phyloP scores from a whole-genome alignment of 2,797 vertebrate genomes.

The Knipowitschia caucasica region DNA sequence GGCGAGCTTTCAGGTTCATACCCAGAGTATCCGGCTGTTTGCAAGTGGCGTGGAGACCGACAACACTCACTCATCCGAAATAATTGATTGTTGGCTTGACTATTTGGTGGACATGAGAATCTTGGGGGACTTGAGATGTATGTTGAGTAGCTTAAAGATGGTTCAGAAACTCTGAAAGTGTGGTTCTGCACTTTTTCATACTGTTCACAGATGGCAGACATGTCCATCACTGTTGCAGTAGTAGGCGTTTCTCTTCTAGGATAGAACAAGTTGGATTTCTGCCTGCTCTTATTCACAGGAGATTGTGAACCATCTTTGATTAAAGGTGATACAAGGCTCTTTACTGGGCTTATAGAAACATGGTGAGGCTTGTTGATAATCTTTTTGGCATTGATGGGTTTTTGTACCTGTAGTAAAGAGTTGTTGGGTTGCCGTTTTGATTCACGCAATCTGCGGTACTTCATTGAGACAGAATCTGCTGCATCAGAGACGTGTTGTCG shows the following conservation, averaged over 20 bases:
- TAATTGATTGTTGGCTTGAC: slow-evolving; percentile 9
- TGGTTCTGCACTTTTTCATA: slow-evolving; percentile 14
- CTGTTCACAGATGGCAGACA: slow-evolving; percentile 17
- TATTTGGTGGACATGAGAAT: neutral
- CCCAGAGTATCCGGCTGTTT: neutral
- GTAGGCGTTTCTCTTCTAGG: slow-evolving; percentile 7
- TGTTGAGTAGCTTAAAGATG: neutral
- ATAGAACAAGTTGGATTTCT: slow-evolving; percentile 12
- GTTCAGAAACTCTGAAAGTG: slow-evolving; percentile 34
- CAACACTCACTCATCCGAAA: slow-evolving; percentile 12
- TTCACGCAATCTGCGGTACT: slow-evolving; percentile 60
- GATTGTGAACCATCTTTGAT: neutral
- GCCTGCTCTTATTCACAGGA: neutral
- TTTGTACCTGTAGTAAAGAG: slow-evolving; percentile 19
- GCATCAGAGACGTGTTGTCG: slow-evolving; percentile 44
- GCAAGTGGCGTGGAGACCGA: neutral
- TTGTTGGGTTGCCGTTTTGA: slow-evolving; percentile 16
- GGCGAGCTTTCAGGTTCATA: neutral
- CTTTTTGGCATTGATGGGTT: neutral
- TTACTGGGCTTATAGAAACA: neutral
- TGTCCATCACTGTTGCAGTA: slow-evolving; percentile 45
- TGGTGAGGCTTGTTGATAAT: neutral
- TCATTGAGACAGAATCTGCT: slow-evolving; percentile 55
- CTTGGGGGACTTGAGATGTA: slow-evolving; percentile 13
- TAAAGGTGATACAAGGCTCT: neutral